phyloP scores from a whole-genome alignment of 2,113 vertebrate genomes.

The Epinephelus lanceolatus region DNA sequence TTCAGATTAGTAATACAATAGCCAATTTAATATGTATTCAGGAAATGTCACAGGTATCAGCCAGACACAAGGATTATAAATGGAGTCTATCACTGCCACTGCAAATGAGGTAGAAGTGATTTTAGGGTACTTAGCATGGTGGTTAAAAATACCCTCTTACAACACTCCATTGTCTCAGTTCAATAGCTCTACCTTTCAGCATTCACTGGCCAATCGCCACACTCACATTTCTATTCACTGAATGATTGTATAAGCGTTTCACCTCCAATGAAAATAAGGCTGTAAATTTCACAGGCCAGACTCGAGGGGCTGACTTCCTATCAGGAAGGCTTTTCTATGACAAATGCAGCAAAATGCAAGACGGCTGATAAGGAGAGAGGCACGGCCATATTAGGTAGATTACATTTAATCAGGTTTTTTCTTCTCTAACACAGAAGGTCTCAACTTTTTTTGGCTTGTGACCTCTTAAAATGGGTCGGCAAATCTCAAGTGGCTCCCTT shows the following conservation, averaged over 20 bases:
- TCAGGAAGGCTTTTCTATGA: constrained; percentile 36
- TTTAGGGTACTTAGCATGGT: constrained; percentile 40
- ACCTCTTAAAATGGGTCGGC: background rate
- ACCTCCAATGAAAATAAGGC: constrained; percentile 65
- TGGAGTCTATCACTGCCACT: constrained; percentile 16
- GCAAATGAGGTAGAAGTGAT: constrained; percentile 41
- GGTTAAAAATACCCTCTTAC: constrained; percentile 69
- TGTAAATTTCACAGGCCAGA: constrained; percentile 25
- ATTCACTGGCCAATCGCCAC: constrained; percentile 16
- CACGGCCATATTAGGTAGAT: constrained; percentile 15
- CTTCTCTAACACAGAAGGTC: background rate
- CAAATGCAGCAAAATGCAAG: constrained; percentile 25
- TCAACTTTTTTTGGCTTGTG: background rate
- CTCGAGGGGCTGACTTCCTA: constrained; percentile 47
- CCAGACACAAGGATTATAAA: constrained; percentile 42
- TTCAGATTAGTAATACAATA: constrained; percentile 56
- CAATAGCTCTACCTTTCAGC: constrained; percentile 48
- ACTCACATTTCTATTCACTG: constrained; percentile 32
- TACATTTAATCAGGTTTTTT: background rate
- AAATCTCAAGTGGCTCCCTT: too few species aligned
- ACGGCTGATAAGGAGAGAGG: constrained; percentile 43
- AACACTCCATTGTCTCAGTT: constrained; percentile 65
- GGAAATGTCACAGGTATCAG: constrained; percentile 56
- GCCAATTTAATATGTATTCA: constrained; percentile 35
- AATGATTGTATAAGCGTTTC: constrained; percentile 42